A percentile compares a stretch with the other conserved stretches of the same genome.
phyloP scores from a whole-genome alignment of 2,113 vertebrate genomes.

The Crotalus helleri region DNA sequence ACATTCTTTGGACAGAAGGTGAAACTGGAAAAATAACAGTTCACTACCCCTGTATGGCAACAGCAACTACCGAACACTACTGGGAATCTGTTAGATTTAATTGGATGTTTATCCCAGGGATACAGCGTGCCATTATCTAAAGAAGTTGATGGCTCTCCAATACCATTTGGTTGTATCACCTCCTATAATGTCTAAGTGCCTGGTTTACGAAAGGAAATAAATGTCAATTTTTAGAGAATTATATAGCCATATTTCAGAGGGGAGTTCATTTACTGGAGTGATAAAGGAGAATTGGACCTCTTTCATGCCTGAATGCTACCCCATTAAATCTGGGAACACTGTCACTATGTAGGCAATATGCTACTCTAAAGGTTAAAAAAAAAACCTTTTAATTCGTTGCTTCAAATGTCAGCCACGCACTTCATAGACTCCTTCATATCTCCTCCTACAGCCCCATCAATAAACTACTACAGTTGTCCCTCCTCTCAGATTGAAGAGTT shows the following conservation, averaged over 20 bases:
- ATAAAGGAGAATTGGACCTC: conserved; percentile 55
- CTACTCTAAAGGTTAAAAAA: conserved; percentile 62
- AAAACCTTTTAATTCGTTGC: conserved; percentile 61
- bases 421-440: conserved; percentile 59
- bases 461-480: conserved; percentile 62
- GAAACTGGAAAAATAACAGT: conserved; percentile 3
- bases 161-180: neutral
- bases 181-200: conserved; percentile 47
- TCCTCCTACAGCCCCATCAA: conserved; percentile 47
- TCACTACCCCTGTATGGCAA: conserved; percentile 1
- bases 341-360: conserved; percentile 58
- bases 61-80: conserved; percentile 15
- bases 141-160: conserved; percentile 25
- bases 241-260: conserved; percentile 55
- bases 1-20: conserved; percentile 25
- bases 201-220: conserved; percentile 57
- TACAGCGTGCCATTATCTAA: conserved; percentile 2
- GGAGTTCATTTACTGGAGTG: conserved; percentile 58
- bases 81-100: conserved; percentile 36
- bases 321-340: conserved; percentile 53
- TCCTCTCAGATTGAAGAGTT: conserved; percentile 59
- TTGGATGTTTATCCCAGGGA: neutral
- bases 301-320: conserved; percentile 37
- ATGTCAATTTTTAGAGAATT: conserved; percentile 62
- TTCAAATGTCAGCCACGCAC: conserved; percentile 64